Percentiles rank a stretch among this genome's conserved stretches.
phyloP scores from a whole-genome alignment of 2,888 invertebrate species.

The Polymixis flavicincta region DNA sequence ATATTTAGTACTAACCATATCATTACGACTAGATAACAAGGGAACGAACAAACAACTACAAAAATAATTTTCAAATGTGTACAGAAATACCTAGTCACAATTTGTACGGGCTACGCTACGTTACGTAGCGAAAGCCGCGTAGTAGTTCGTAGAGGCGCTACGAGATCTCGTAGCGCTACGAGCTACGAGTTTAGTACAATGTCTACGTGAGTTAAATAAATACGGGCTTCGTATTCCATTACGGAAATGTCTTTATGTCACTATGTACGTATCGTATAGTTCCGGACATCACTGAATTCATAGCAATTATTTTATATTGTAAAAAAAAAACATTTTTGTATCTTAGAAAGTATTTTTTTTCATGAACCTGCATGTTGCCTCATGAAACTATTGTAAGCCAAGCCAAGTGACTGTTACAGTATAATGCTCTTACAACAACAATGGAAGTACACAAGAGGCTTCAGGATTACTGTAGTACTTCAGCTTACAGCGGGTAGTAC shows the following conservation, averaged over 20 bases:
- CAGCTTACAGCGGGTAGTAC: conserved; percentile 1
- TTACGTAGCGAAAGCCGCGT: conserved; percentile 48
- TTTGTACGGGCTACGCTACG: conserved; percentile 35
- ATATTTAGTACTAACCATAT: conserved; percentile 46
- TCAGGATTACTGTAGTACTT: conserved; percentile 4
- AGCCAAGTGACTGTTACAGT: conserved; percentile 2
- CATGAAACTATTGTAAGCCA: not conserved
- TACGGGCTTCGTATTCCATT: conserved; percentile 19
- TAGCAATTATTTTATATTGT: not conserved
- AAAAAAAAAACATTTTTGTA: too few species aligned
- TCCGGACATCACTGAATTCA: conserved; percentile 1
- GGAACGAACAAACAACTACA: conserved; percentile 28
- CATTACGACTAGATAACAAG: conserved; percentile 42
- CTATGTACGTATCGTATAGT: not conserved
- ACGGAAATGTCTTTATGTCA: not conserved
- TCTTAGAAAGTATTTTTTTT: not conserved
- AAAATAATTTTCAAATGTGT: conserved; percentile 32
- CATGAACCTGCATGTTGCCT: not conserved
- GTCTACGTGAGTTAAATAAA: conserved; percentile 43
- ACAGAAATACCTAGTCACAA: conserved; percentile 24
- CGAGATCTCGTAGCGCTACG: conserved; percentile 63
- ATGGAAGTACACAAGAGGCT: not conserved
- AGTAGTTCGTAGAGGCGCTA: conserved; percentile 62
- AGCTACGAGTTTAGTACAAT: conserved; percentile 40
- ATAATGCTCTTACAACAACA: too few species aligned